Evolutionary conservation across 2,797 vertebrate genomes (phyloP), one percentile per base, ranked within the genome.

Genomic region (Rhinichthys osculus): DNA sequence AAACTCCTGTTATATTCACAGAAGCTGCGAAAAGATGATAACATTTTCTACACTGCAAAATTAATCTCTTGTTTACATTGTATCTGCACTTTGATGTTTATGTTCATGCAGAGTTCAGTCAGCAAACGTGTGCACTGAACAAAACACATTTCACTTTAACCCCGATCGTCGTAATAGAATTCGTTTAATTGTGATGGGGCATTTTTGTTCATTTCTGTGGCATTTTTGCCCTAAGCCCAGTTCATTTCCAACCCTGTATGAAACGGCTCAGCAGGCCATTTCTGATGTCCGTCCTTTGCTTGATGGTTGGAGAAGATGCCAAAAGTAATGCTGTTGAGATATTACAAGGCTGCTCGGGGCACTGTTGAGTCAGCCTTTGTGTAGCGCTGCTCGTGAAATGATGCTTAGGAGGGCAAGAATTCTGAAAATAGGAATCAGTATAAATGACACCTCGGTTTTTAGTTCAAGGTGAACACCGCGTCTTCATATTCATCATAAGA

Each of bases 401-500:
- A 86, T 78, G 69, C 70, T 59, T 78, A 80, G 57, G 23, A 42
- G 74, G 52, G 57, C n/a, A 59, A 73, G 42, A 38, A 35, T 81
- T 57, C 21, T 77, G 70, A 79, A 66, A 3, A 59, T 76, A 83
- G 40, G 78, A 82, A 5, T 40, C 35, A 19, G 62, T 66, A 82
- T 81, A 89, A 33, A 62, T 50, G 83, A 30, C 77, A 85, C 69
- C 71, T 77, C n/a, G 0, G 81, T 76, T 88, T 80, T 33, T 54
- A 80, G 83, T 82, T 93, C 92, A 94, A 94, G 93, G 93, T 92
- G 89, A 92, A 90, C 44, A 38, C 44, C 84, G 81, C 82, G 79
- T 85, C 66, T 88, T 91, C 88, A 82, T 88, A 87, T 89, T 88
- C 85, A 80, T 82, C 78, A 57, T 4, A 84, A 87, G 77, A 73